Base-by-base conservation (phyloP, 2,113 vertebrate genomes). In the Isichthys henryi region DNA sequence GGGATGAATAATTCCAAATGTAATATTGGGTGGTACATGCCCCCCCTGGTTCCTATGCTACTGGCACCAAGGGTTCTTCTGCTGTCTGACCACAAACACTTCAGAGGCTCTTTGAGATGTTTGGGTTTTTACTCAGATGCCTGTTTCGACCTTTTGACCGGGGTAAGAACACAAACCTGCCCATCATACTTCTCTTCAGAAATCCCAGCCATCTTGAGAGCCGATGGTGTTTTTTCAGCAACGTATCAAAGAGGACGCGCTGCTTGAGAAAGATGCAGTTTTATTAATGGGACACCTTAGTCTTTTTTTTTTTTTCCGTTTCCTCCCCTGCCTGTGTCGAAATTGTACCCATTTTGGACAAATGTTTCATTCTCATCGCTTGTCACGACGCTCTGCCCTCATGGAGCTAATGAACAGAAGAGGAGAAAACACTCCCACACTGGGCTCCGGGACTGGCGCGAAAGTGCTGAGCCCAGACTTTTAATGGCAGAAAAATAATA, bases 381-480 rank as follows among this genome's bases (percentile, higher is more conserved):
- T 80, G 74, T 80, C 74, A 80, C 5, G 2, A 5, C 6, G 15
- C 35, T 43, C 35, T 80, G 74, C 74, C 74, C 4, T 80, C 74
- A 19, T 13, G 31, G 35, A 43, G 74, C 35, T 80, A 80, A 80
- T 80, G 74, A 80, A 43, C 13, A 35, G 74, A 80, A 43, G 13
- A 80, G 74, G 74, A 80, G 74, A 80, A 43, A 80, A 80, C 74
- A 80, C 74, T 43, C 74, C 74, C 17, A 80, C 74, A 43, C 2
- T 0, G 74, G 74, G 35, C 74, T 39, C 35, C 35, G 15, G 74
- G 15, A 35, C 15, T 10, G 15, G 13, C 13, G 8, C 19, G 9
- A 77, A 88, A 88, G 45, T 50, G 88, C 88, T 88, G 88, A 88
- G 88, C n/a, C 45, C 58, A 35, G 19, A 31, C 62, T 77, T 88